A percentile compares a stretch with the other conserved stretches of the same genome.
Conservation (phyloP, 1,140 invertebrate genomes). For the Heliothis subflexa region DNA sequence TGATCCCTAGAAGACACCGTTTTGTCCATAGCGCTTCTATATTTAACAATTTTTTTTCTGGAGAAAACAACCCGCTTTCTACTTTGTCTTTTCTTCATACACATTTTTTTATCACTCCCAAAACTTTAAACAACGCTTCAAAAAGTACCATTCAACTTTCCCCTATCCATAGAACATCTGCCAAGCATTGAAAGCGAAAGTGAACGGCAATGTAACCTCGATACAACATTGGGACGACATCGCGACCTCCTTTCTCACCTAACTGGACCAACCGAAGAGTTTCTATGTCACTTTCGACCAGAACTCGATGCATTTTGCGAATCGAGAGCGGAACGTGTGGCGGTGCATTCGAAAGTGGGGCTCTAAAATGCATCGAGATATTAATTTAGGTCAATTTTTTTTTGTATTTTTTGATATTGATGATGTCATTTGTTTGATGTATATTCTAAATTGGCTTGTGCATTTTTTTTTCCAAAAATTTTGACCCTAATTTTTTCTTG, state of each 20-base stretch:
- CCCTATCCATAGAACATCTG: not conserved
- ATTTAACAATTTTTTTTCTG: too few species aligned
- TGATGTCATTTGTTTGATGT: not conserved
- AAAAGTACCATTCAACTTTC: not conserved
- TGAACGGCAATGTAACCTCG: conserved; percentile 27
- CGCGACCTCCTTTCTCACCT: conserved; percentile 3
- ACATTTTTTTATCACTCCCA: too few species aligned
- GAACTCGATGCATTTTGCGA: conserved; percentile 1
- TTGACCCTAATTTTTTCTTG: too few species aligned
- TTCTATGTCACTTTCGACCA: conserved; percentile 21
- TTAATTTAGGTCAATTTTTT: not conserved
- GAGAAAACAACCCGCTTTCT: too few species aligned
- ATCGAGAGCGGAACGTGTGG: not conserved
- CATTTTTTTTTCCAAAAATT: too few species aligned
- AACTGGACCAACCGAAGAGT: conserved; percentile 3
- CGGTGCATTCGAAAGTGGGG: not conserved
- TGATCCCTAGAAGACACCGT: too few species aligned
- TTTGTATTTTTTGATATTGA: not conserved
- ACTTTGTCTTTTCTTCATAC: too few species aligned
- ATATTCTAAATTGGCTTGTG: not conserved
- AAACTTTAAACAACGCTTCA: not conserved
- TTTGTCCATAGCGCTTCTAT: too few species aligned
- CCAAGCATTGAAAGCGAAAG: conserved; percentile 40
- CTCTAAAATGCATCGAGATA: not conserved
- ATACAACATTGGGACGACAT: not conserved